Base-by-base conservation (phyloP, 2,888 invertebrate genomes). In the Sympetrum striolatum region DNA sequence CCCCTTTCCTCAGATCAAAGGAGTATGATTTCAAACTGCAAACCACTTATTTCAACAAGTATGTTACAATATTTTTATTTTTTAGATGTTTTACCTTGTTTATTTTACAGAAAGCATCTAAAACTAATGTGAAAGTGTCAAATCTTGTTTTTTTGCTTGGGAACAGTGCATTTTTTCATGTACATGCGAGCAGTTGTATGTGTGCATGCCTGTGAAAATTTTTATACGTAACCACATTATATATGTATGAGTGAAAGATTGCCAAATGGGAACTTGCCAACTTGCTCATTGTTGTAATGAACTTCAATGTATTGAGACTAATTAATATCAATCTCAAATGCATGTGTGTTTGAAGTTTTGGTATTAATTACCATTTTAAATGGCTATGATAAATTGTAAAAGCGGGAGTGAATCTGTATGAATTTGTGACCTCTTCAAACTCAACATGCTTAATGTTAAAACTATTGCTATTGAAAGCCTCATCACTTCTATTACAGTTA, bases 381-480 rank as follows among this genome's bases (percentile, higher is more conserved):
- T 86, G 86, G 86, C 86, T 86, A 86, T 44, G 35, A 58, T 86
- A 60, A 86, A 64, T 39, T 86, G 60, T 86, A 86, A 86, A 39
- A 86, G 60, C 60, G 60, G 86, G 86, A 60, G 60, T 86, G 86
- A 86, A 86, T 86, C 60, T 60, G 86, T 64, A 86, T 86, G 86
- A 60, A 86, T 86, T 86, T 86, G 86, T 86, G 86, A 86, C 86
- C 86, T 86, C 86, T 86, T 86, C 60, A 86, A 86, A 86, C 86
- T 86, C 86, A 86, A 86, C 86, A 86, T 86, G 86, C 86, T 86
- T 86, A 86, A 86, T 86, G 86, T 86, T 86, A 86, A 86, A 37
- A 86, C 86, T 86, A 86, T 86, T 86, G 86, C 86, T 86, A 86
- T 86, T 86, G 86, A 86, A 86, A 86, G 86, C 86, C 86, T 86